These are phyloP conservation scores for Drosophila burlai DNA, from an alignment of 1,140 invertebrate genomes.

Conservation along the genomic window DNA sequence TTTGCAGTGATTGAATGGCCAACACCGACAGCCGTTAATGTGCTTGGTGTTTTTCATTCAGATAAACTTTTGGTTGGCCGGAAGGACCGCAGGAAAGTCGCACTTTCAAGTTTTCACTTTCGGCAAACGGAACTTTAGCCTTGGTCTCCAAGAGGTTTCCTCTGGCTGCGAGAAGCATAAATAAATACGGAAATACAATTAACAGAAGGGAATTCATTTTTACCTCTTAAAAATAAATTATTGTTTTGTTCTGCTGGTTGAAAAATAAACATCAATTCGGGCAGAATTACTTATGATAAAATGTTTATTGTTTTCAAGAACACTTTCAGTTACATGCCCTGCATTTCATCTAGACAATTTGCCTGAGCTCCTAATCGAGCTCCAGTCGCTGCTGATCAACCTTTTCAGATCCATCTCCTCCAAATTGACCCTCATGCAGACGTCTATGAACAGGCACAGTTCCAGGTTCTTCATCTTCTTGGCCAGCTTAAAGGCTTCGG, in stretches of 20 bases:
- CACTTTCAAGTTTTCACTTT: constrained; percentile 39
- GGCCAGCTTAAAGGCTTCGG: constrained; percentile 43
- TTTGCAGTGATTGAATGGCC: constrained; percentile 71
- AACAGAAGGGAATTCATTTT: background rate
- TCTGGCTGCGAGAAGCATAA: background rate
- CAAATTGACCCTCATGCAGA: constrained; percentile 56
- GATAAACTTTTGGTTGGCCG: constrained; percentile 49
- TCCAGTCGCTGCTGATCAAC: background rate
- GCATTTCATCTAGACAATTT: constrained; percentile 7
- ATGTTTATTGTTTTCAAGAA: constrained; percentile 6
- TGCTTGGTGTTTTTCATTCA: constrained; percentile 41
- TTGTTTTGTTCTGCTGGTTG: background rate
- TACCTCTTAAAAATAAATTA: background rate
- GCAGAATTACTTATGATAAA: background rate
- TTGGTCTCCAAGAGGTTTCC: background rate
- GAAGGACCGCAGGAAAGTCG: constrained; percentile 42
- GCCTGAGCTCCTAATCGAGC: background rate
- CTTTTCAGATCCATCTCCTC: constrained; percentile 64
- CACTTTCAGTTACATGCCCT: background rate
- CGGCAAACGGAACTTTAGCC: background rate
- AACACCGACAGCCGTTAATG: constrained; percentile 52
- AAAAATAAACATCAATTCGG: background rate
- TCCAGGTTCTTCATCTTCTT: constrained; percentile 57
- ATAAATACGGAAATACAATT: constrained; percentile 3
- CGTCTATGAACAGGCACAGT: constrained; percentile 62